phyloP scores from a whole-genome alignment of 2,113 vertebrate genomes.

The Tragelaphus imberbis region DNA sequence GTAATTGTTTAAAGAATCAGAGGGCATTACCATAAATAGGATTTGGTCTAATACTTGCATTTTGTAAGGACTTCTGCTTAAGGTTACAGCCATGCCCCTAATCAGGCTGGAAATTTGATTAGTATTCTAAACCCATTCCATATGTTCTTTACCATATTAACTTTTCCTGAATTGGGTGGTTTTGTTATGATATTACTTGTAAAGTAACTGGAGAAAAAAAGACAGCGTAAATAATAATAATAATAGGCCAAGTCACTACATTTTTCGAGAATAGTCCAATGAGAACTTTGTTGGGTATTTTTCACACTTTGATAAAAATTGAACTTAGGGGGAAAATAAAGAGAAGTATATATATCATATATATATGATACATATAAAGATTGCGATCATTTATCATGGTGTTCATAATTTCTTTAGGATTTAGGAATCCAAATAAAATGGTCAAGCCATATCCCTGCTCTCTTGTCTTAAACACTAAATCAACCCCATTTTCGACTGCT shows the following conservation, averaged over 20 bases:
- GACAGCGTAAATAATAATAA: background rate
- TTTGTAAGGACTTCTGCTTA: background rate
- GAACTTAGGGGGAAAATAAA: background rate
- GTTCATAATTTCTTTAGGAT: background rate
- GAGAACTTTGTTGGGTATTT: slow-evolving; percentile 5
- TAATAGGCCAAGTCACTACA: background rate
- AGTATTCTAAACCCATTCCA: background rate
- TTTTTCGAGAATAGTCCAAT: background rate
- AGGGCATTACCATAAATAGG: background rate
- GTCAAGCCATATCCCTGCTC: background rate
- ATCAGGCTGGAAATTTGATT: background rate
- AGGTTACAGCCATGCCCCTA: background rate
- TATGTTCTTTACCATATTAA: background rate
- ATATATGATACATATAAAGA: background rate
- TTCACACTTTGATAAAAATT: background rate
- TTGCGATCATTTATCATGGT: background rate
- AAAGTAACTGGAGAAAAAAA: background rate
- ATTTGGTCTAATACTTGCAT: background rate
- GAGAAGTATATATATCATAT: background rate
- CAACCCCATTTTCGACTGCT: background rate
- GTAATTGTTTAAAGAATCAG: background rate
- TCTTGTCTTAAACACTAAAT: slow-evolving; percentile 1
- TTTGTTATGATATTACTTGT: background rate
- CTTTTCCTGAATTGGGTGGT: background rate
- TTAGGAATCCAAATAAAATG: slow-evolving; percentile 11